phyloP scores from a whole-genome alignment of 2,113 vertebrate genomes.

The Anarhynchus alexandrinus region DNA sequence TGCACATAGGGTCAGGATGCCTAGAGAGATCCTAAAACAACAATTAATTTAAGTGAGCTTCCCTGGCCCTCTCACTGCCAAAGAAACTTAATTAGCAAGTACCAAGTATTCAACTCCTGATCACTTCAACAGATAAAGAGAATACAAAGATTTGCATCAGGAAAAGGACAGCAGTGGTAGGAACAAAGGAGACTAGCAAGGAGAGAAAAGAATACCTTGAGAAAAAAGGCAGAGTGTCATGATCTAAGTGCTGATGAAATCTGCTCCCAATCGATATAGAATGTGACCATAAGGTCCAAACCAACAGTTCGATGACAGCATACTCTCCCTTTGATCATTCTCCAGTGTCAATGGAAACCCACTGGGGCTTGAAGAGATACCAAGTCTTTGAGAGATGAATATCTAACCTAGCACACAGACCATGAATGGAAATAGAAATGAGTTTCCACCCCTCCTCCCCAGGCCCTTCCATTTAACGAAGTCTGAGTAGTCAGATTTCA shows the following conservation, averaged over 20 bases:
- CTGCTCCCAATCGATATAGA: not conserved
- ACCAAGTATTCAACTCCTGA: not conserved
- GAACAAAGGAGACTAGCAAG: not conserved
- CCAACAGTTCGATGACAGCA: not conserved
- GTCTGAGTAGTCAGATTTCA: not conserved
- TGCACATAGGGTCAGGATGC: not conserved
- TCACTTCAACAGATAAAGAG: not conserved
- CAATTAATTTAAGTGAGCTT: not conserved
- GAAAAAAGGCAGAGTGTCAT: not conserved
- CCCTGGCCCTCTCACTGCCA: not conserved
- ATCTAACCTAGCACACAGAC: not conserved
- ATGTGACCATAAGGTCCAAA: not conserved
- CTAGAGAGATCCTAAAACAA: not conserved
- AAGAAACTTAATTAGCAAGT: constrained; percentile 4
- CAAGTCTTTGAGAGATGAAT: not conserved
- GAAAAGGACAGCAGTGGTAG: not conserved
- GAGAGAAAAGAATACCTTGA: not conserved
- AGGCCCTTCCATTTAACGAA: not conserved
- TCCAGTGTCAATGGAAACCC: not conserved
- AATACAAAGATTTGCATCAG: not conserved
- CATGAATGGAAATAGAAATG: not conserved
- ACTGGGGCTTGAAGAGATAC: not conserved
- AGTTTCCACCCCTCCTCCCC: not conserved
- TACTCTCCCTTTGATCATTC: not conserved
- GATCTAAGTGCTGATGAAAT: not conserved